Evolutionary conservation across 2,113 vertebrate genomes (phyloP).

Genomic region (Arenaria interpres): DNA sequence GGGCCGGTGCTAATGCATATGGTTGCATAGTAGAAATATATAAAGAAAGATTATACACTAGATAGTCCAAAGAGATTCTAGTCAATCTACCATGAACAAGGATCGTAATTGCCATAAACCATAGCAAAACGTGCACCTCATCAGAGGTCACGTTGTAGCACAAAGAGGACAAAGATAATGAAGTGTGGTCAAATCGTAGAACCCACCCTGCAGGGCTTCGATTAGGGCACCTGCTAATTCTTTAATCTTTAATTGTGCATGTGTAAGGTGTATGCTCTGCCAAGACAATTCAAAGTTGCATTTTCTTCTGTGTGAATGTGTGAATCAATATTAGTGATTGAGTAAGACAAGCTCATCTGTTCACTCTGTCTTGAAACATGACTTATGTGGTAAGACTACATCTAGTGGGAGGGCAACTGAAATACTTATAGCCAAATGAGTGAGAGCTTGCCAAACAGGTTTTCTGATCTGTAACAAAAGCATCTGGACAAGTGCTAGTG

Average conservation of each 20-base stretch:
- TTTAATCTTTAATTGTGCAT: conserved; percentile 55
- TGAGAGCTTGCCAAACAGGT: conserved; percentile 61
- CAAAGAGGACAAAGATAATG: conserved; percentile 31
- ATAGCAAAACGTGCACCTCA: conserved; percentile 20
- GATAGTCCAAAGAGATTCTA: conserved; percentile 47
- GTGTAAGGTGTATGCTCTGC: conserved; percentile 32
- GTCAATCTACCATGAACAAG: conserved; percentile 59
- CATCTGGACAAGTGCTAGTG: conserved; percentile 62
- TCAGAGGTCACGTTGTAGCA: conserved; percentile 38
- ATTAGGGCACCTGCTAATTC: conserved; percentile 51
- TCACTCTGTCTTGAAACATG: conserved; percentile 61
- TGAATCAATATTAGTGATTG: conserved; percentile 63
- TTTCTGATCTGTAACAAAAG: conserved; percentile 69
- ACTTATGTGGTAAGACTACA: conserved; percentile 43
- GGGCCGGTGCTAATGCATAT: conserved; percentile 43
- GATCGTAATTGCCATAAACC: conserved; percentile 39
- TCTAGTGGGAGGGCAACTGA: conserved; percentile 62
- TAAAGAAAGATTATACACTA: conserved; percentile 48
- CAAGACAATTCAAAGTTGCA: conserved; percentile 52
- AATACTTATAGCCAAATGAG: conserved; percentile 50
- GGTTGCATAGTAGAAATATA: conserved; percentile 20
- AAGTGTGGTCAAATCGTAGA: conserved; percentile 27
- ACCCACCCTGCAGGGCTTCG: background rate
- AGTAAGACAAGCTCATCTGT: conserved; percentile 68
- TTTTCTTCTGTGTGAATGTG: conserved; percentile 45